Base-by-base conservation (phyloP, 2,113 vertebrate genomes). In the Nanorana parkeri region DNA sequence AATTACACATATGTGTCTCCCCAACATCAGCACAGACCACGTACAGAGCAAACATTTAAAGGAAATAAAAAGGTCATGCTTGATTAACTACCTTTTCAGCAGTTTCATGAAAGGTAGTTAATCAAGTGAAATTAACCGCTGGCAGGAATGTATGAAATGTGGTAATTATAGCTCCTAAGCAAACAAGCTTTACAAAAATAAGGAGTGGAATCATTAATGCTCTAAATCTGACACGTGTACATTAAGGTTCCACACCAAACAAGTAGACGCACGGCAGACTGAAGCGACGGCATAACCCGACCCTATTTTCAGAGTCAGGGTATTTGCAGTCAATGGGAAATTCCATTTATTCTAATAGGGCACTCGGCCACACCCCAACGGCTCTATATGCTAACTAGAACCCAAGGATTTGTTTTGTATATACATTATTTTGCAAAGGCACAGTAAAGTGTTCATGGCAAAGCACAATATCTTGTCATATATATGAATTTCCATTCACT, bases 401-500 rank as follows among this genome's bases (percentile, higher is more conserved):
- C 29, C 5, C 29, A 32, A 32, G 29, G 29, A 36, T 36, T 6
- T 36, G 8, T 2, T 36, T 3, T 36, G 8, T 36, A 36, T 36
- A 36, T n/a, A n/a, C n/a, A n/a, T n/a, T n/a, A n/a, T n/a, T n/a
- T n/a, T n/a, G 2, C 32, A 36, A 36, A 36, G 32, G 32, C 32
- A 36, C 8, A 36, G 32, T 0, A 36, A 47, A 13, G 41, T 47
- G 8, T 47, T 47, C 32, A 47, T 47, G 8, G 2, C 13, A 15
- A 6, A 47, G 41, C 8, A 11, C 1, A 13, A 1, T 1, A 47
- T 10, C 2, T 10, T 1, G 11, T 6, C 41, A 16, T 64, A 61
- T 61, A 61, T 23, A 32, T 11, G 8, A 3, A 58, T 21, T n/a
- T 20, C 67, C 17, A 10, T 20, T 7, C 5, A 93, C 91, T 51